Percentiles rank a stretch among this genome's conserved stretches.
These are phyloP conservation scores for Geotrypetes seraphini DNA, from an alignment of 2,797 vertebrate genomes.

Conservation along the genomic window DNA sequence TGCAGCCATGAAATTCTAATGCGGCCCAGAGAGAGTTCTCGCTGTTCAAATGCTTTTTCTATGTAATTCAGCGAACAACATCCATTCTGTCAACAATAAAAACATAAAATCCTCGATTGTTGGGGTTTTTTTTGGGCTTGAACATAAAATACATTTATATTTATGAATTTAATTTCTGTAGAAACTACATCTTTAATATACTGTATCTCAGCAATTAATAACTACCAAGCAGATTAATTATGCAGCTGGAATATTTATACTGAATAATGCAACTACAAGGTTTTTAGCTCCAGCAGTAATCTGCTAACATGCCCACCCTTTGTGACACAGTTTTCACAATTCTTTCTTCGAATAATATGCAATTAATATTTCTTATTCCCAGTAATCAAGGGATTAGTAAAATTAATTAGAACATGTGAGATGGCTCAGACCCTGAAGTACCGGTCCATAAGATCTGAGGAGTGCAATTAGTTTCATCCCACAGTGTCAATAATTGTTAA, in stretches of 20 bases:
- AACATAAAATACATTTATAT: slow-evolving; percentile 44
- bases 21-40: slow-evolving; percentile 14
- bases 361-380: slow-evolving; percentile 12
- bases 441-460: slow-evolving; percentile 18
- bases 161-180: slow-evolving; percentile 23
- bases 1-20: slow-evolving; percentile 47
- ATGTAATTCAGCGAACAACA: slow-evolving; percentile 35
- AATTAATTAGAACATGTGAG: slow-evolving; percentile 33
- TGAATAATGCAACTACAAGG: too few species aligned
- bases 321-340: slow-evolving; percentile 13
- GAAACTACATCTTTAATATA: slow-evolving; percentile 14
- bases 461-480: slow-evolving; percentile 17
- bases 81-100: slow-evolving; percentile 25
- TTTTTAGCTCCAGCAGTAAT: too few species aligned
- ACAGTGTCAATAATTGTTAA: slow-evolving; percentile 18
- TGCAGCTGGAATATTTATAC: slow-evolving; percentile 7
- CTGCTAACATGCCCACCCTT: slow-evolving; percentile 13
- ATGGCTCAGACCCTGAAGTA: slow-evolving; percentile 18
- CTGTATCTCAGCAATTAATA: slow-evolving; percentile 22
- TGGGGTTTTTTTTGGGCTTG: slow-evolving; percentile 14
- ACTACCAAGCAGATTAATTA: slow-evolving; percentile 13
- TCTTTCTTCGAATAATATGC: slow-evolving; percentile 10
- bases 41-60: slow-evolving; percentile 31
- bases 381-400: slow-evolving; percentile 27
- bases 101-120: slow-evolving; percentile 32